Conservation (phyloP, 2,797 vertebrate species). For the Tamandua tetradactyla region DNA sequence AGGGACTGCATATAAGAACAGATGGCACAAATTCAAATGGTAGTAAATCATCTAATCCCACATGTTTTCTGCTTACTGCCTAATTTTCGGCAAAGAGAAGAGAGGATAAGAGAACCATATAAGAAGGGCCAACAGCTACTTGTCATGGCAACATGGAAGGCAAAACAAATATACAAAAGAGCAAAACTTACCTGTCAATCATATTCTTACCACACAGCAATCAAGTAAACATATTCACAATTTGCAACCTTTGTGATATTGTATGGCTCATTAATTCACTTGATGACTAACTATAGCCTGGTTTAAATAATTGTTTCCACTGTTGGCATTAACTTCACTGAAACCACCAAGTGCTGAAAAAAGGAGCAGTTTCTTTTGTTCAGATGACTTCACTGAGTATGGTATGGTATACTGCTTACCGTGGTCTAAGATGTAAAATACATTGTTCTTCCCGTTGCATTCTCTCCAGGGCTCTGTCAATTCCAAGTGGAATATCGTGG, state of each 20-base stretch:
- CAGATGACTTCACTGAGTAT: not conserved
- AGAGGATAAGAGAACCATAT: not conserved
- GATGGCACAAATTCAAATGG: conserved; percentile 61
- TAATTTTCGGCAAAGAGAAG: not conserved
- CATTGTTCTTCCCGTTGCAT: conserved; percentile 97
- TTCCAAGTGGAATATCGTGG: conserved; percentile 93
- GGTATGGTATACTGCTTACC: conserved; percentile 85
- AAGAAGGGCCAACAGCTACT: not conserved
- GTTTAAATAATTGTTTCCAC: not conserved
- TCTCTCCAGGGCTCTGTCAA: conserved; percentile 97
- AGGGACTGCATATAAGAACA: conserved; percentile 63
- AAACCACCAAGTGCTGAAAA: not conserved
- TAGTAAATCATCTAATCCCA: conserved; percentile 60
- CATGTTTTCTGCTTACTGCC: not conserved
- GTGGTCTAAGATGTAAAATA: conserved; percentile 91
- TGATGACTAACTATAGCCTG: not conserved
- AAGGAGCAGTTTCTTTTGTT: not conserved
- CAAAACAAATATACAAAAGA: not conserved
- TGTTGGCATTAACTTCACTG: not conserved
- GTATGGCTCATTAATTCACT: not conserved
- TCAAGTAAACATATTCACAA: not conserved
- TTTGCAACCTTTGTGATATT: not conserved
- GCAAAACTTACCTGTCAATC: not conserved
- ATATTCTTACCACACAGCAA: not conserved
- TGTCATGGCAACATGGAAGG: not conserved